A percentile compares a stretch with the other conserved stretches of the same genome.
These are phyloP conservation scores for Silvanus unidentatus DNA, from an alignment of 2,888 invertebrate species.

Conservation along the genomic window DNA sequence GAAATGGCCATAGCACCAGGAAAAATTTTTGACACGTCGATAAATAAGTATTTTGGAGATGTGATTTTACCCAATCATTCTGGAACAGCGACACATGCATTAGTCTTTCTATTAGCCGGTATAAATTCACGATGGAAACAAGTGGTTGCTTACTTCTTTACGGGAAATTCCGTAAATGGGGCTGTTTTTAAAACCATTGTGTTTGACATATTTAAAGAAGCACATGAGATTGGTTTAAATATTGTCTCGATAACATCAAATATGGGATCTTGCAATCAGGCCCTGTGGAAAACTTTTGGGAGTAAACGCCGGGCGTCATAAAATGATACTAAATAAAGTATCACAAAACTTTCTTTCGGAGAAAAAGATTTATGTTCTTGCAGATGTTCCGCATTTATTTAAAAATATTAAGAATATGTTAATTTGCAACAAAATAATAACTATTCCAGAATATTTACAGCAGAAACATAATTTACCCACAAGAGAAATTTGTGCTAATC, in stretches of 20 bases:
- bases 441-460: constrained; percentile 11
- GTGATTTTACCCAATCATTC: constrained; percentile 17
- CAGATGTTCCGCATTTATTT: constrained; percentile 19
- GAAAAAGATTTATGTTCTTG: constrained; percentile 15
- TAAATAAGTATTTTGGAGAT: constrained; percentile 15
- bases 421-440: constrained; percentile 17
- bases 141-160: constrained; percentile 27
- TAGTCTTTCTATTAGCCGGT: constrained; percentile 29
- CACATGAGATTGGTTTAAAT: constrained; percentile 15
- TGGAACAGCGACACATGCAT: constrained; percentile 23
- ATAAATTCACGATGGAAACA: constrained; percentile 28
- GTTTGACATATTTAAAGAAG: constrained; percentile 16
- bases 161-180: constrained; percentile 20
- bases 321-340: constrained; percentile 6
- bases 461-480: constrained; percentile 18
- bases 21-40: constrained; percentile 9
- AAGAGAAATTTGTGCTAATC: too few species aligned
- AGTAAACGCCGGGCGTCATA: constrained; percentile 14
- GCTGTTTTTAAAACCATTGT: constrained; percentile 14
- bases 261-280: constrained; percentile 26
- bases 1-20: constrained; percentile 20
- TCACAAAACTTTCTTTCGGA: constrained; percentile 17
- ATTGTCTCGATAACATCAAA: constrained; percentile 24
- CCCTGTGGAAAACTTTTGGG: constrained; percentile 22
- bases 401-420: constrained; percentile 21